Percentiles rank a stretch among this genome's conserved stretches.
Evolutionary conservation across 2,888 invertebrate genomes (phyloP).

Genomic region (Spisula solida): DNA sequence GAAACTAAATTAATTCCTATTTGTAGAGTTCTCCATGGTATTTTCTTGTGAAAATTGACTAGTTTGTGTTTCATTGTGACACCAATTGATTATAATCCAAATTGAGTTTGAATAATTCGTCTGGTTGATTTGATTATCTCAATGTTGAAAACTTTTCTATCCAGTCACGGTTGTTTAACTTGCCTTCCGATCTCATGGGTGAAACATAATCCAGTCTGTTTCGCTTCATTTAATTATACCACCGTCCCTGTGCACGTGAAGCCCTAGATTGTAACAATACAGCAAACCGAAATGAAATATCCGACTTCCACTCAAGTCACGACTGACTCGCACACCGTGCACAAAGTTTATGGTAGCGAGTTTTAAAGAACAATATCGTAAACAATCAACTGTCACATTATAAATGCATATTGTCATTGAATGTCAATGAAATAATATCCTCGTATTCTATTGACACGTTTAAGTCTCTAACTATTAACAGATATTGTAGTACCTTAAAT

Average conservation of each 20-base stretch:
- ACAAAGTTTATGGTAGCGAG: background rate
- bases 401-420: background rate
- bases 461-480: background rate
- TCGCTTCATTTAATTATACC: background rate
- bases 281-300: background rate
- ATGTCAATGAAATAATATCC: background rate
- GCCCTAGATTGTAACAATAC: background rate
- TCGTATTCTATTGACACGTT: background rate
- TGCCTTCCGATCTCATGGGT: background rate
- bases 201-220: background rate
- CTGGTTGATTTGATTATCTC: background rate
- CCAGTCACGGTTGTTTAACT: background rate
- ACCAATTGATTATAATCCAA: background rate
- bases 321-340: background rate
- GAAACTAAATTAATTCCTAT: constrained; percentile 53
- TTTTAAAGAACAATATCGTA: background rate
- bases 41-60: background rate
- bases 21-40: constrained; percentile 61
- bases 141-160: background rate
- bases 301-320: background rate
- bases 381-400: background rate
- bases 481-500: background rate
- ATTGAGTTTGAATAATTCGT: background rate
- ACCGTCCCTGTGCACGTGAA: background rate
- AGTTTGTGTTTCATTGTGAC: background rate